Base-by-base conservation (phyloP, 2,888 invertebrate genomes). In the Chymomyza fuscimana region DNA sequence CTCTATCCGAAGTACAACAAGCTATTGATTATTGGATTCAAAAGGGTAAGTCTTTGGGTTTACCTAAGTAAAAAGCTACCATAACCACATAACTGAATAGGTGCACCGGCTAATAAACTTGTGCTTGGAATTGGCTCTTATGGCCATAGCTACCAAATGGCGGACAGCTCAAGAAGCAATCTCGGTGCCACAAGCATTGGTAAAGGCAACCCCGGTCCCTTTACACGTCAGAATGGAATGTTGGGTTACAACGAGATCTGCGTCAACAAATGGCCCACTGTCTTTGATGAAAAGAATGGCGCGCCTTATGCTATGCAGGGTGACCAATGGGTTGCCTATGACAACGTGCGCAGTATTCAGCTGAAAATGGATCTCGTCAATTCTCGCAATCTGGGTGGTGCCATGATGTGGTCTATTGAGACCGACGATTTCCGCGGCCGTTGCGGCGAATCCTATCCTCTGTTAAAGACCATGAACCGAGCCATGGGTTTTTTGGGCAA, bases 281-380 rank as follows among this genome's bases (percentile, higher is more conserved):
- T 91, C 1, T 84, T 87, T 58, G 89, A 88, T 22, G 22, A 75
- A 1, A 93, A 92, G 80, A 95, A 95, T 72, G 77, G 73, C 1
- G 75, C 75, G 10, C 98, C 98, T 0, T 97, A 97, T 84, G 97
- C 97, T 4, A 96, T 93, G 91, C 95, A 94, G 3, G 96, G 94
- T 15, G 95, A 97, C 91, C 97, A 97, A 91, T 97, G 97, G 97
- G 97, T 98, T 5, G 96, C 97, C 0, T 98, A 95, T 88, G 97
- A 98, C 88, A 97, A 98, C 87, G 94, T 95, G 69, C 94, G 94
- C 22, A 97, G 97, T 64, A 96, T 96, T 0, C 93, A 93, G 87
- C 94, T 94, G 89, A 97, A 98, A 93, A 95, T 96, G 0, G 94
- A 95, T 82, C 97, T 96, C 86, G 97, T 96, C 0, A 95, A 95